Evolutionary conservation across 2,797 vertebrate genomes (phyloP).

Genomic region (Rhinogobio ventralis): DNA sequence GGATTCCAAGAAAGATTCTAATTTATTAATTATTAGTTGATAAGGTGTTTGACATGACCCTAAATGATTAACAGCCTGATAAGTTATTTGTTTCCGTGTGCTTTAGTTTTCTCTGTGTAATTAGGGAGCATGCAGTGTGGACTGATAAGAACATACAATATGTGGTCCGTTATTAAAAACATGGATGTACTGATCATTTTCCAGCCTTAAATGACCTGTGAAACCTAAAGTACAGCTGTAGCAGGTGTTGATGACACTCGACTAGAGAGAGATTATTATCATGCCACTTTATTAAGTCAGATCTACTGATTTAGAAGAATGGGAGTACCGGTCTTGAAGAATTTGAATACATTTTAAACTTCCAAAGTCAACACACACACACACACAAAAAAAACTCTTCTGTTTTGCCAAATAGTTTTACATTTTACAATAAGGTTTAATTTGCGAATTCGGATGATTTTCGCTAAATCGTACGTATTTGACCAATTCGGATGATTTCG

Average conservation of each 20-base stretch:
- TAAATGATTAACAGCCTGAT: conserved; percentile 17
- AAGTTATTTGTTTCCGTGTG: background rate
- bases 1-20: background rate
- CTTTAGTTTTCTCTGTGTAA: conserved; percentile 34
- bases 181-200: background rate
- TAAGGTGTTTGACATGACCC: conserved; percentile 19
- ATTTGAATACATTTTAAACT: background rate
- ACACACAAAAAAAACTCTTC: no score
- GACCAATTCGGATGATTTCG: no score
- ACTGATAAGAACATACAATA: conserved; percentile 33
- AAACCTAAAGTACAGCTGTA: background rate
- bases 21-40: conserved; percentile 19
- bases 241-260: background rate
- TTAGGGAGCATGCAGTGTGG: background rate
- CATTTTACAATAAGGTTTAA: background rate
- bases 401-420: background rate
- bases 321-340: background rate
- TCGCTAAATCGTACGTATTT: no score
- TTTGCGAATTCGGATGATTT: background rate
- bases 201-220: background rate
- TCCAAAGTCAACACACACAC: background rate
- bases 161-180: conserved; percentile 17
- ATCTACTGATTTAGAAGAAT: background rate
- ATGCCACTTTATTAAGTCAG: conserved; percentile 1
- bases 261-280: background rate